Evolutionary conservation across 2,113 vertebrate genomes (phyloP), one percentile per base, ranked within the genome.

Genomic region (Myotis lucifugus): DNA sequence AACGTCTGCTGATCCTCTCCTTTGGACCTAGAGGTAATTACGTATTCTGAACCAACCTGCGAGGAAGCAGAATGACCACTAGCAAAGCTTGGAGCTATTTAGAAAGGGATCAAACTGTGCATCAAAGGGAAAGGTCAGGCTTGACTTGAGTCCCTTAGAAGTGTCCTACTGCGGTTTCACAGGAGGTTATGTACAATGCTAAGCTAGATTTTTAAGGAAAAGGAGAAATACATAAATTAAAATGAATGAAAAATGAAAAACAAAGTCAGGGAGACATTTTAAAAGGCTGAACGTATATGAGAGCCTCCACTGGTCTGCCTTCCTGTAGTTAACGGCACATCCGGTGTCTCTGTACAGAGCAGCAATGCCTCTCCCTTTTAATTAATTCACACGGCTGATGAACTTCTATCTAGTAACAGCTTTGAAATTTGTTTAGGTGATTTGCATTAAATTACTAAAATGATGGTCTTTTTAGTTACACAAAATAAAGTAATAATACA

Each of bases 1-100:
- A 95, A 91, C 46, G 52, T 72, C 97, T 96, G 88, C 72, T 96
- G 91, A 97, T 96, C 90, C 92, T 94, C 72, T 95, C 78, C 74
- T 93, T 94, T 92, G 11, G 37, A 90, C 78, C 78, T 74, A 32
- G 73, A 79, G 69, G 85, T 93, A 96, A 96, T 95, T 96, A 91
- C 2, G 3, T 32, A 94, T 81, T 95, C 95, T 85, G 64, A 94
- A 92, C 73, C 72, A 70, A 69, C 67, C 92, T 66, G 23, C 23
- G 3, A 73, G 46, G 70, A 85, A 85, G 61, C 59, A 40, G 56
- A 94, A 46, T 48, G 85, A 78, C 78, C 85, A 46, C n/a, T 42
- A 52, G 73, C 48, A 59, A 90, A 64, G 34, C 74, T 66, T 3
- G 42, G n/a, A 86, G 64, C 77, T 85, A 32, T 88, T 70, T 25